Evolutionary conservation across 1,140 invertebrate genomes (phyloP).

Genomic region (Anthonomus grandis): DNA sequence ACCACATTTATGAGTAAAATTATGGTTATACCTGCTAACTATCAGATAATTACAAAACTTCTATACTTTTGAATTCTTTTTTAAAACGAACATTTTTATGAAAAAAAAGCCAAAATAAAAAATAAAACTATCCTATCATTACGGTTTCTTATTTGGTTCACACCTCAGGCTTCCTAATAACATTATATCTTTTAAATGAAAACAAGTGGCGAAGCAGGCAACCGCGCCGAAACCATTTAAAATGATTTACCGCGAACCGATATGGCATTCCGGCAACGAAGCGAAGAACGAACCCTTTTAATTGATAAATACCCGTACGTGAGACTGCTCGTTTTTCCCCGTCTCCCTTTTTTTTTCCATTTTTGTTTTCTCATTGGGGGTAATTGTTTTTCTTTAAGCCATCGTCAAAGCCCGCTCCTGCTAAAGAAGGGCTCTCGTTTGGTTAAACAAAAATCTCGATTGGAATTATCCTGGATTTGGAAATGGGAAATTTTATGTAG

Average conservation of each 20-base stretch:
- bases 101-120: no score
- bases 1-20: no score
- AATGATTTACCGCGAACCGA: conserved; percentile 37
- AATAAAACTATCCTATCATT: no score
- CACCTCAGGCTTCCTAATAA: not conserved
- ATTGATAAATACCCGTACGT: conserved; percentile 44
- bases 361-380: conserved; percentile 12
- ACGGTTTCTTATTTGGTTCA: conserved; percentile 4
- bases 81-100: no score
- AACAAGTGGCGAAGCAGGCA: no score
- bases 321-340: conserved; percentile 29
- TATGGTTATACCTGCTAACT: no score
- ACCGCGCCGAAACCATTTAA: conserved; percentile 25
- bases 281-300: conserved; percentile 35
- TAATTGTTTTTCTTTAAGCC: conserved; percentile 23
- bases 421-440: no score
- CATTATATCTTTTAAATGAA: conserved; percentile 5
- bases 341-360: conserved; percentile 14
- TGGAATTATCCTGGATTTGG: no score
- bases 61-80: no score
- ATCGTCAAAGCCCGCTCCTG: conserved; percentile 3
- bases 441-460: no score
- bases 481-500: no score
- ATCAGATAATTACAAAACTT: no score
- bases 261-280: conserved; percentile 35